Evolutionary conservation across 2,113 vertebrate genomes (phyloP), one percentile per base, ranked within the genome.

Genomic region (Saguinus midas): DNA sequence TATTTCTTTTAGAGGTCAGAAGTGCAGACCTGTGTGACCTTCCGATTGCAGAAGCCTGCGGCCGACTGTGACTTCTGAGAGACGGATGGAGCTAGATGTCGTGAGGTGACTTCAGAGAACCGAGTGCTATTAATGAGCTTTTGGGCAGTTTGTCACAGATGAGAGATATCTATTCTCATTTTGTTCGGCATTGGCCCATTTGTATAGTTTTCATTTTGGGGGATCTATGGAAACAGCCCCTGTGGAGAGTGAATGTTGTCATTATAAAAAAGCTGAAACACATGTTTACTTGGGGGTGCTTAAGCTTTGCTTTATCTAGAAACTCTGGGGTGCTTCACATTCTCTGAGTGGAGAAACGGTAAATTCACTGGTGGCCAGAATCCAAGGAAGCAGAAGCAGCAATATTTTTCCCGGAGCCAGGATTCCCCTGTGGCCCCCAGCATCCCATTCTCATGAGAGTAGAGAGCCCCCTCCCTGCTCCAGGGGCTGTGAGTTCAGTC

Each of bases 91-190:
- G 37, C 86, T n/a, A 55, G 85, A 94, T 61, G 92, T 87, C 88
- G 79, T 17, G 16, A 79, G 57, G 76, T 81, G 76, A 70, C 12
- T 81, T 50, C 61, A 29, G 92, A 96, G 76, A 87, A 64, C 32
- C 16, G 64, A 87, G 5, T 32, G 75, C 29, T 95, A 20, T 52
- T 91, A 82, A 66, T 76, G 48, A 85, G 85, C 9, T 92, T 94
- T 37, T 2, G 50, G 66, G 87, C 18, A 88, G 55, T 66, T 85
- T 96, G 73, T 95, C 37, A 94, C 70, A 90, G 78, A 76, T 76
- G 35, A 79, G 61, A 91, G 88, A 92, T 45, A n/a, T 27, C 12
- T 82, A 25, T 75, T 98, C 90, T 73, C 25, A 85, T 58, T 95
- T 64, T 93, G 48, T 92, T 87, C 3, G 23, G 72, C 6, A 64